Conservation (phyloP, 2,888 invertebrate genomes). For the Mesorhabditis belari region DNA sequence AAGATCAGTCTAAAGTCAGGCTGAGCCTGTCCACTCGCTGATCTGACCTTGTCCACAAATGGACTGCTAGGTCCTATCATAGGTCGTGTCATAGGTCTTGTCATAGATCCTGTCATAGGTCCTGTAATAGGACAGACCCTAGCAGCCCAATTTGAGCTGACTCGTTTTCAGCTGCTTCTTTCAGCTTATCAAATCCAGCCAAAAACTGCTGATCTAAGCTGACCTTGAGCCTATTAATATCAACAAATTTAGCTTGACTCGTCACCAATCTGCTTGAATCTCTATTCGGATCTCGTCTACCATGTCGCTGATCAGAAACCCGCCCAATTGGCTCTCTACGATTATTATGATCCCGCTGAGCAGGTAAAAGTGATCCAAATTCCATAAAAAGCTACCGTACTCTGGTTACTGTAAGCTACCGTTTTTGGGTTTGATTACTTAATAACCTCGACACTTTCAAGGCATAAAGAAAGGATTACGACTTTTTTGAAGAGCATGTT, state of each 20-base stretch:
- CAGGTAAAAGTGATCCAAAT: slow-evolving; percentile 27
- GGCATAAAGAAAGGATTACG: too few relatives aligned
- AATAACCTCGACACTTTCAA: too few relatives aligned
- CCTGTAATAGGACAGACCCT: too few relatives aligned
- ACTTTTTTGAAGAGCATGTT: too few relatives aligned
- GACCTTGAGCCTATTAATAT: not conserved
- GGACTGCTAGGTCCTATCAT: too few relatives aligned
- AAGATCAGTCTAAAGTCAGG: too few relatives aligned
- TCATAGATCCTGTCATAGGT: too few relatives aligned
- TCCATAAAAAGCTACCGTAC: not conserved
- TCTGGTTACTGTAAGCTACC: too few relatives aligned
- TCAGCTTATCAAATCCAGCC: not conserved
- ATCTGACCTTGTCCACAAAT: too few relatives aligned
- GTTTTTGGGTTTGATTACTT: too few relatives aligned
- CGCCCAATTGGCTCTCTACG: slow-evolving; percentile 75
- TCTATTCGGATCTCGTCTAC: slow-evolving; percentile 74
- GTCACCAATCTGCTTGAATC: slow-evolving; percentile 67
- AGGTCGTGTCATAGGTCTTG: too few relatives aligned
- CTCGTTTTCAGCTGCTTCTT: not conserved
- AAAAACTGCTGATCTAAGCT: not conserved
- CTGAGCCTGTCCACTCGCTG: too few relatives aligned
- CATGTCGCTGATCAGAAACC: slow-evolving; percentile 79
- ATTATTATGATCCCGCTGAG: slow-evolving; percentile 74
- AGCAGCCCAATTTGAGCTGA: not conserved
- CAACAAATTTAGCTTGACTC: slow-evolving; percentile 42